A percentile compares a stretch with the other conserved stretches of the same genome.
Conservation (phyloP, 1,140 invertebrate species). For the Lethrus apterus region DNA sequence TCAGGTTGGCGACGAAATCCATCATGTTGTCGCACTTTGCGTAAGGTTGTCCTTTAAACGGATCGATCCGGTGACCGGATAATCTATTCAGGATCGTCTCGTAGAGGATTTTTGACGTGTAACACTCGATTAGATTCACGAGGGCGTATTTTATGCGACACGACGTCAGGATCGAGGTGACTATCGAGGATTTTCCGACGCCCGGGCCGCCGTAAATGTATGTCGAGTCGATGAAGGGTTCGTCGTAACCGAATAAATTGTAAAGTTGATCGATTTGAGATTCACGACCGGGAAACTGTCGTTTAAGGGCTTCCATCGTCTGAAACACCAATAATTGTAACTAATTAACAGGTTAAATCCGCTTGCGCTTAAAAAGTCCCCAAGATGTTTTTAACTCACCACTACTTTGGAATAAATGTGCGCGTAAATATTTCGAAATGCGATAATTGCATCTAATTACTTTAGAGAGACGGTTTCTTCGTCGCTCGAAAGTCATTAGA, state of each 20-base stretch:
- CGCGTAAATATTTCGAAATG: no score
- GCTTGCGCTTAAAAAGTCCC: no score
- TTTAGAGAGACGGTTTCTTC: no score
- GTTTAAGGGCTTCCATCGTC: constrained; percentile 22
- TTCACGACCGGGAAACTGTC: constrained; percentile 51
- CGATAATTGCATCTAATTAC: no score
- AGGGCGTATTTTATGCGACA: constrained; percentile 55
- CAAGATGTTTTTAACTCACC: no score
- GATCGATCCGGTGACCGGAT: constrained; percentile 36
- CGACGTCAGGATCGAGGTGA: constrained; percentile 51
- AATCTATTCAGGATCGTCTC: constrained; percentile 66
- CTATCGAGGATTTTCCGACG: constrained; percentile 69
- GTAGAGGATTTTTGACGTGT: constrained; percentile 64
- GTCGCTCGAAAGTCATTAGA: no score
- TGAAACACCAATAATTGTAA: no score
- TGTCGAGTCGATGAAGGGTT: constrained; percentile 54
- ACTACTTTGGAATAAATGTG: no score
- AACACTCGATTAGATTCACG: constrained; percentile 78
- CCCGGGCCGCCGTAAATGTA: constrained; percentile 73
- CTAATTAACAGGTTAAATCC: no score
- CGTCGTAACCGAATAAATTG: constrained; percentile 52
- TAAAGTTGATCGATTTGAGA: constrained; percentile 50
- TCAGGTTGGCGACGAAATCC: constrained; percentile 60
- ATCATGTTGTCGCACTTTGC: constrained; percentile 64
- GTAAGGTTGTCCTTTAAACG: constrained; percentile 35